These are phyloP conservation scores for Limnothrissa miodon DNA, from an alignment of 2,113 vertebrate genomes.

Conservation along the genomic window DNA sequence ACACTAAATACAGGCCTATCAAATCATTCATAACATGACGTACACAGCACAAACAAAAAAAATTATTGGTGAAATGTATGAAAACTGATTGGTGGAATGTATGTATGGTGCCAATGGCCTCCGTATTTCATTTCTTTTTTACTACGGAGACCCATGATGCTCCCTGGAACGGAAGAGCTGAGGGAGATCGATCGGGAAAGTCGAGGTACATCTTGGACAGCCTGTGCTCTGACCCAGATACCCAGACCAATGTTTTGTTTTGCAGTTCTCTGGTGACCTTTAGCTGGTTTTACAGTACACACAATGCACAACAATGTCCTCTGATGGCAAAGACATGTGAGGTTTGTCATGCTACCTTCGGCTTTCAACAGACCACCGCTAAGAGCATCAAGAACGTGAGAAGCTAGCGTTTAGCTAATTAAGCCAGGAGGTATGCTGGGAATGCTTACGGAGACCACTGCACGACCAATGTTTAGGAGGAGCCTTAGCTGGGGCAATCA, in stretches of 20 bases:
- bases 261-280: neutral
- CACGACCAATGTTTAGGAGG: neutral
- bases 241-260: neutral
- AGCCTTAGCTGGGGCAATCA: neutral
- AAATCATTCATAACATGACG: slow-evolving; percentile 1
- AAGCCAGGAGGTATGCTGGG: neutral
- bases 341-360: neutral
- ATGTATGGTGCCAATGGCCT: neutral
- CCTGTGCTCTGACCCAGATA: neutral
- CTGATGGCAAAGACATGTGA: neutral
- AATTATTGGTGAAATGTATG: neutral
- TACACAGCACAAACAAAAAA: neutral
- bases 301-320: too few relatives aligned
- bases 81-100: neutral
- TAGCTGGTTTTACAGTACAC: neutral
- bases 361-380: slow-evolving; percentile 11
- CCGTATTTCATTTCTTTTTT: neutral
- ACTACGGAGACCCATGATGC: neutral
- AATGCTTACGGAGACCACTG: neutral
- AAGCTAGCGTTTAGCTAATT: neutral
- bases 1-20: neutral
- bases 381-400: neutral
- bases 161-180: neutral
- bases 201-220: neutral
- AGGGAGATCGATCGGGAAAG: neutral